Base-by-base conservation (phyloP, 2,113 vertebrate species). In the Neoarius graeffei region DNA sequence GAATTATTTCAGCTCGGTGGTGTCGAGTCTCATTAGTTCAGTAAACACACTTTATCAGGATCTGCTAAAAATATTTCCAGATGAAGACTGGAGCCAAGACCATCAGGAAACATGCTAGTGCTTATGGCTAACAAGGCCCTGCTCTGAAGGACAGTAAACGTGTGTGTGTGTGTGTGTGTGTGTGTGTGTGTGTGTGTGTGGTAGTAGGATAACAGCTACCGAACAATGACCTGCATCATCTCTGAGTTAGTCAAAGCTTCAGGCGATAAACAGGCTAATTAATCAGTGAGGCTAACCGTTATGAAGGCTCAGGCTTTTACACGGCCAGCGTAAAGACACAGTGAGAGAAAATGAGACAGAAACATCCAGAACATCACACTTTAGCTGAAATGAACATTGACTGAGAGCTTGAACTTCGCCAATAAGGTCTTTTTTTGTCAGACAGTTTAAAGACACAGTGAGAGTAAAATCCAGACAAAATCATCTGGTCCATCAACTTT, bases 21-120 rank as follows among this genome's bases (percentile, higher is more conserved):
- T 76, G 73, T 76, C 9, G 17, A 10, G 67, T 83, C 89, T 86
- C 82, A 73, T 85, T 11, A 89, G 85, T 84, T 59, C 88, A 60
- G 88, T 66, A 66, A 52, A 66, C 85, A 54, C 82, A 13, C 88
- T 92, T 92, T 83, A 85, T 90, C 74, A 54, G 79, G 89, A 92
- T 91, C 82, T 23, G 73, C 9, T 74, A 13, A 3, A 76, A 76
- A 86, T 91, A 92, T 92, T 93, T 91, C 54, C 86, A 88, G 73
- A 76, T 52, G 91, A 87, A 19, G 90, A 90, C 88, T 93, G 88
- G 85, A 89, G 92, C 57, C 71, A 90, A 77, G 93, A 50, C 20
- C 87, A 69, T 35, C 76, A 73, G 86, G 85, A 89, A 92, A 89
- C 89, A 91, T 89, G 90, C 56, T 80, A 89, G 87, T 89, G 86